A percentile compares a stretch with the other conserved stretches of the same genome.
phyloP scores from a whole-genome alignment of 1,140 invertebrate genomes.

The Chlorops oryzae region DNA sequence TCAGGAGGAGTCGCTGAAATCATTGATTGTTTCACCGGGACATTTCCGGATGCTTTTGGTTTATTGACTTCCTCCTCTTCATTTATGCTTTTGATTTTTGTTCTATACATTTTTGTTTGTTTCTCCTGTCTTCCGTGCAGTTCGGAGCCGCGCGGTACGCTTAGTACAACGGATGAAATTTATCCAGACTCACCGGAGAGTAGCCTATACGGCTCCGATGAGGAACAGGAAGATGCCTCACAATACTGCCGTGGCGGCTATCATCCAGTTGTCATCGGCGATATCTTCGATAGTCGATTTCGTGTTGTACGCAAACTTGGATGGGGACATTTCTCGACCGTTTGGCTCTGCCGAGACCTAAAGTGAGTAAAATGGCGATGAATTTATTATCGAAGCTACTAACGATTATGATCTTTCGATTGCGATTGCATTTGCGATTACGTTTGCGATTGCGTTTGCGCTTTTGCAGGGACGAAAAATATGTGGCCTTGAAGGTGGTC shows the following conservation, averaged over 20 bases:
- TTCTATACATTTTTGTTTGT: not conserved
- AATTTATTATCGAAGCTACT: not conserved
- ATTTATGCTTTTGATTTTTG: not conserved
- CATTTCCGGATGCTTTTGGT: too few species aligned
- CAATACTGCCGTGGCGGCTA: constrained; percentile 96
- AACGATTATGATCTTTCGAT: not conserved
- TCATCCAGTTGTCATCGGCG: constrained; percentile 89
- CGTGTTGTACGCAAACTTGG: constrained; percentile 94
- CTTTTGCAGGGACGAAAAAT: constrained; percentile 68
- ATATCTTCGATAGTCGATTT: constrained; percentile 89
- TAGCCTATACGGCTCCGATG: constrained; percentile 56
- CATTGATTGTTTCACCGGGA: too few species aligned
- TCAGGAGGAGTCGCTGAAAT: too few species aligned
- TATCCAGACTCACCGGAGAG: constrained; percentile 45
- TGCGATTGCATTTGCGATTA: too few species aligned
- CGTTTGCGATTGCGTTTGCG: not conserved
- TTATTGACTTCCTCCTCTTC: too few species aligned
- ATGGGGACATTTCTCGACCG: constrained; percentile 98
- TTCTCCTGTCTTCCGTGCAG: constrained; percentile 22
- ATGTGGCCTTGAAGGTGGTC: constrained; percentile 98
- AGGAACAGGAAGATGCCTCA: constrained; percentile 90
- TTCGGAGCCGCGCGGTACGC: constrained; percentile 43
- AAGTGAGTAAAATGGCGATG: constrained; percentile 37
- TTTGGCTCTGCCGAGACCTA: constrained; percentile 95
- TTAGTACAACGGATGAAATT: constrained; percentile 42